phyloP scores from a whole-genome alignment of 2,113 vertebrate genomes.

The Geococcyx californianus region DNA sequence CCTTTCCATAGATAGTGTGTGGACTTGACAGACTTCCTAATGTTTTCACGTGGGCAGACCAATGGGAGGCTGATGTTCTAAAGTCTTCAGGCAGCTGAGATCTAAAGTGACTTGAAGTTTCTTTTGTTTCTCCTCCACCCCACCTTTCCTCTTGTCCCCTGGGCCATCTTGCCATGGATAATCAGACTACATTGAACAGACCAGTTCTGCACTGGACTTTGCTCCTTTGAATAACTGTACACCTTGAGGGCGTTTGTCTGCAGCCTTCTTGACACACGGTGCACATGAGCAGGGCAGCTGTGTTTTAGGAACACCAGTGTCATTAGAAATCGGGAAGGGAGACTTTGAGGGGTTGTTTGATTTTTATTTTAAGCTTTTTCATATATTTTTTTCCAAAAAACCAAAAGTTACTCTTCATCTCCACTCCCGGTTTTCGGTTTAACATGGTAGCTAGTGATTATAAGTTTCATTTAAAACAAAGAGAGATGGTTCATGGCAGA shows the following conservation, averaged over 20 bases:
- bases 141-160: constrained; percentile 6
- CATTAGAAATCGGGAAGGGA: constrained; percentile 72
- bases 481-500: constrained; percentile 56
- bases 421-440: constrained; percentile 28
- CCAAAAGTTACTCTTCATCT: constrained; percentile 29
- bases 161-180: constrained; percentile 72
- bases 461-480: constrained; percentile 42
- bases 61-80: constrained; percentile 70
- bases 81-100: constrained; percentile 80
- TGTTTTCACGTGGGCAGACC: constrained; percentile 76
- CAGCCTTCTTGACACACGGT: constrained; percentile 2
- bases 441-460: not conserved
- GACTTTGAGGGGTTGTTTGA: constrained; percentile 38
- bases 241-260: constrained; percentile 75
- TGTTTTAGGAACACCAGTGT: constrained; percentile 60
- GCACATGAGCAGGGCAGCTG: constrained; percentile 57
- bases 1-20: constrained; percentile 67
- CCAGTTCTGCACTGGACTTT: constrained; percentile 76
- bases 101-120: constrained; percentile 81
- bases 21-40: constrained; percentile 69
- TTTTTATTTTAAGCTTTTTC: constrained; percentile 56
- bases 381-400: constrained; percentile 33
- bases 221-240: constrained; percentile 69
- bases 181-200: constrained; percentile 66
- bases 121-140: constrained; percentile 51